A percentile compares a stretch with the other conserved stretches of the same genome.
These are phyloP conservation scores for Halcyon badia DNA, from an alignment of 2,797 vertebrate species.

Conservation along the genomic window DNA sequence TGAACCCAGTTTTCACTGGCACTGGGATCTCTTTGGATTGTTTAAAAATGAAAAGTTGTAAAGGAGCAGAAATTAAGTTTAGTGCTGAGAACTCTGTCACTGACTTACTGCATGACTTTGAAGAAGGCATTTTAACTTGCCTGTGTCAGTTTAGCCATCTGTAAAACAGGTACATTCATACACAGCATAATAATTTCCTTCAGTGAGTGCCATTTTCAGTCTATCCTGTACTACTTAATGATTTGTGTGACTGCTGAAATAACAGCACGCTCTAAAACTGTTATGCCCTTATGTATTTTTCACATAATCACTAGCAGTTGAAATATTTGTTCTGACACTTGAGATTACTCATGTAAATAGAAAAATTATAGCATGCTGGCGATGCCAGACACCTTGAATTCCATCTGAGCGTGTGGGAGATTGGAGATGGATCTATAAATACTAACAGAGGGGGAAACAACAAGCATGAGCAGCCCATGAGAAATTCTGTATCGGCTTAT, in stretches of 20 bases:
- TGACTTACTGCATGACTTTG: slow-evolving; percentile 59
- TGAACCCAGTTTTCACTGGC: neutral
- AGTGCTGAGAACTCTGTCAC: neutral
- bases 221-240: slow-evolving; percentile 46
- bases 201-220: slow-evolving; percentile 47
- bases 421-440: slow-evolving; percentile 45
- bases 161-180: slow-evolving; percentile 59
- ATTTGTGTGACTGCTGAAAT: slow-evolving; percentile 67
- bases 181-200: slow-evolving; percentile 46
- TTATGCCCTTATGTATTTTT: slow-evolving; percentile 58
- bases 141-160: slow-evolving; percentile 60
- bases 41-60: neutral
- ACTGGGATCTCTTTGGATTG: neutral
- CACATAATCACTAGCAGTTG: slow-evolving; percentile 43
- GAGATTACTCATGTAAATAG: slow-evolving; percentile 73
- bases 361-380: slow-evolving; percentile 56
- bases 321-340: slow-evolving; percentile 73
- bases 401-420: slow-evolving; percentile 51
- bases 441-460: neutral
- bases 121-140: slow-evolving; percentile 33
- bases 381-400: slow-evolving; percentile 69
- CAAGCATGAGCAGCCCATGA: neutral
- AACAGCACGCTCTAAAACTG: slow-evolving; percentile 10
- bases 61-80: neutral
- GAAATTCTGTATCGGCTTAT: neutral